These are phyloP conservation scores for Parapristionchus giblindavisi DNA, from an alignment of 2,888 invertebrate species.

Conservation along the genomic window DNA sequence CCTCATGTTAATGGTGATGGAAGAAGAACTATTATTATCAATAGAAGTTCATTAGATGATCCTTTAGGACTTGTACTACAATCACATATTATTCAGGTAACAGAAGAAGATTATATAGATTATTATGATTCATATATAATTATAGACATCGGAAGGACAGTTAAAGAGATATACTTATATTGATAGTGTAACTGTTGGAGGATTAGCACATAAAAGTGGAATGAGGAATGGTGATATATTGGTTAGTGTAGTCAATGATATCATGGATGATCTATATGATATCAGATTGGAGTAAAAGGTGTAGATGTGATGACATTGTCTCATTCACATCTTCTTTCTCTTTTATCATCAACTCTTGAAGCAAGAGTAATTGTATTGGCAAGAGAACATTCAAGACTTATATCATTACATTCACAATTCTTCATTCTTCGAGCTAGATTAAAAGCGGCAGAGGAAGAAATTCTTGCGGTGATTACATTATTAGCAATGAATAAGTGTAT, in stretches of 20 bases:
- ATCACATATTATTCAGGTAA: conserved; percentile 21
- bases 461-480: background rate
- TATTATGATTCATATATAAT: background rate
- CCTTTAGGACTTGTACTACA: conserved; percentile 23
- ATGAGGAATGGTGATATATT: conserved; percentile 27
- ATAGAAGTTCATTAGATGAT: background rate
- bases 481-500: background rate
- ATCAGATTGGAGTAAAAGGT: conserved; percentile 50
- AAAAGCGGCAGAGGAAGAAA: background rate
- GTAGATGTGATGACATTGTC: conserved; percentile 46
- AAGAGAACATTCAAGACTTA: conserved; percentile 10
- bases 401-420: background rate
- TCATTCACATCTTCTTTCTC: conserved; percentile 46
- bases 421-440: conserved; percentile 18
- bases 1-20: conserved; percentile 19
- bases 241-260: too few species aligned
- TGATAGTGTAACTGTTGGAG: conserved; percentile 4
- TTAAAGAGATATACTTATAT: conserved; percentile 22
- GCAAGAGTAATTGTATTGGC: conserved; percentile 28
- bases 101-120: background rate
- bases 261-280: background rate
- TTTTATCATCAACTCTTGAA: conserved; percentile 24
- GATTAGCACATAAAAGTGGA: conserved; percentile 24
- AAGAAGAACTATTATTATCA: conserved; percentile 26
- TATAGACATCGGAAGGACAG: background rate